Conservation (phyloP, 1,140 invertebrate species). For the Leptinotarsa defecta region DNA sequence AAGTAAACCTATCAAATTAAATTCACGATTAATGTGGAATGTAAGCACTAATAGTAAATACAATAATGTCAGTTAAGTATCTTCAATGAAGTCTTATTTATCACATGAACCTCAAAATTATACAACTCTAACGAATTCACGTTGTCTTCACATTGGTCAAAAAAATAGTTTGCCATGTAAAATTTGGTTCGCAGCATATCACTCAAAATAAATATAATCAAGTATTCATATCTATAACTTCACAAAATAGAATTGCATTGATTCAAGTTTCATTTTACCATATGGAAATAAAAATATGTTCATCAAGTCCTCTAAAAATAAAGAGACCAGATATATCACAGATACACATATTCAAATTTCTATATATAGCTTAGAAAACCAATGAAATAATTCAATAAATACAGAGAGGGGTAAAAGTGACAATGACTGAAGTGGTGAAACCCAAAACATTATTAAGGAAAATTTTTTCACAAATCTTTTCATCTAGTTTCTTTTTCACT, state of each 20-base stretch:
- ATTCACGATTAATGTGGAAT: background rate
- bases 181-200: background rate
- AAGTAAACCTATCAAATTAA: background rate
- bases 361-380: too few relatives aligned
- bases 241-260: background rate
- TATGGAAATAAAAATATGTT: background rate
- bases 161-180: background rate
- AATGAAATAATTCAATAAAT: too few relatives aligned
- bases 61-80: background rate
- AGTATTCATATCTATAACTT: background rate
- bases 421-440: too few relatives aligned
- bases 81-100: slow-evolving; percentile 9
- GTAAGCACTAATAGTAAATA: background rate
- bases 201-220: background rate
- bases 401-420: too few relatives aligned
- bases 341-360: background rate
- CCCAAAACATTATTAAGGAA: too few relatives aligned
- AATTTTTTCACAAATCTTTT: too few relatives aligned
- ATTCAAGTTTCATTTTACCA: background rate
- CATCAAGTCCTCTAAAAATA: background rate
- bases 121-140: background rate
- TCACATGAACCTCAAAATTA: background rate
- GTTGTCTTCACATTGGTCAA: background rate
- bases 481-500: too few relatives aligned
- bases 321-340: background rate